Evolutionary conservation across 30 jellyfish, hydroid and myxozoan species (phyloP).

Genomic region (Hydractinia symbiolongicarpus): DNA sequence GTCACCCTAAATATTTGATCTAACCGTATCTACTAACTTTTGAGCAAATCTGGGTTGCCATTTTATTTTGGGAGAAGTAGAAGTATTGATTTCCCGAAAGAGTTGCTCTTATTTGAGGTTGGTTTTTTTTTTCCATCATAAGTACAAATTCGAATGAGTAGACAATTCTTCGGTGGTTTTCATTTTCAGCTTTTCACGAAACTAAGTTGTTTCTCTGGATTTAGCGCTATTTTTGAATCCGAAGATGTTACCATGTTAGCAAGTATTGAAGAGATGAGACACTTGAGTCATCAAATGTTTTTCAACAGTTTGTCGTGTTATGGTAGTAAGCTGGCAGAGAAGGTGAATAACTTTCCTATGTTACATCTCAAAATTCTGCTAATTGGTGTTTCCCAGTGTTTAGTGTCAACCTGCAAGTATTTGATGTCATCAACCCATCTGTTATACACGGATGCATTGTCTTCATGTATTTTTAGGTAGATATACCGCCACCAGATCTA

Average conservation of each 20-base stretch:
- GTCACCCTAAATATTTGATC: not conserved
- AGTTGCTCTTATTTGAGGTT: no score
- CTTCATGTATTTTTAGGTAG: conserved; percentile 35
- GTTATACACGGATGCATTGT: not conserved
- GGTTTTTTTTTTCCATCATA: no score
- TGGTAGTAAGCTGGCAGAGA: conserved; percentile 88
- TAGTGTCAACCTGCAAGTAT: not conserved
- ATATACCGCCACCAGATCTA: conserved; percentile 94
- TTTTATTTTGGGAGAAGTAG: no score
- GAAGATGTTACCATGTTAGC: conserved; percentile 36
- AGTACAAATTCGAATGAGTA: no score
- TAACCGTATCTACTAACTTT: not conserved
- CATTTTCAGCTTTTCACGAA: not conserved
- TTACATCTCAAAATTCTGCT: not conserved
- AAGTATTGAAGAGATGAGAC: conserved; percentile 65
- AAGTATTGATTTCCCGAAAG: no score
- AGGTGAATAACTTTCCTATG: conserved; percentile 36
- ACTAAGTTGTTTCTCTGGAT: not conserved
- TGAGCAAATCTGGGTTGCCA: no score
- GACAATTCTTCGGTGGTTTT: no score
- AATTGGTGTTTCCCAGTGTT: not conserved
- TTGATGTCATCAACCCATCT: not conserved
- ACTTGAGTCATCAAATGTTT: conserved; percentile 75
- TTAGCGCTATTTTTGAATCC: conserved; percentile 11
- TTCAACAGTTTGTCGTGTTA: conserved; percentile 68